phyloP scores from a whole-genome alignment of 1,140 invertebrate genomes.

The Bicyclus anynana region DNA sequence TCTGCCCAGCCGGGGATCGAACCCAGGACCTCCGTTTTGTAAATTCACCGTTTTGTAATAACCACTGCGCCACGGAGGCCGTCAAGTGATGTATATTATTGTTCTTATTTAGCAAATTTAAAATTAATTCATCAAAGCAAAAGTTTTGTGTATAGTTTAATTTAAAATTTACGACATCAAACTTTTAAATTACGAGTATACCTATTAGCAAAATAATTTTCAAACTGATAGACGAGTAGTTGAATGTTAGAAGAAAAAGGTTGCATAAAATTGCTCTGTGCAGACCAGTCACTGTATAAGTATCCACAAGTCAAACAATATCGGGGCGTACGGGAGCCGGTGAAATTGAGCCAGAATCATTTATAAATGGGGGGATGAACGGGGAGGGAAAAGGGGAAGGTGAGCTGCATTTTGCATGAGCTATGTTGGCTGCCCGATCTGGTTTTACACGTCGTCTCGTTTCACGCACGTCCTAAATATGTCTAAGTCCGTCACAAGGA shows the following conservation, averaged over 20 bases:
- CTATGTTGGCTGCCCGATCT: slow-evolving; percentile 39
- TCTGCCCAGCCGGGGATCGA: too few species aligned
- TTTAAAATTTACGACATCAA: too few species aligned
- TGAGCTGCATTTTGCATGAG: slow-evolving; percentile 67
- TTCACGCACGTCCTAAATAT: slow-evolving; percentile 14
- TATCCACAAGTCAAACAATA: slow-evolving; percentile 66
- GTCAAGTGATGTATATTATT: too few species aligned
- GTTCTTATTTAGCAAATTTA: too few species aligned
- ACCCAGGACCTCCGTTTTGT: too few species aligned
- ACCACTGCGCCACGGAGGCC: too few species aligned
- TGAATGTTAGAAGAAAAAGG: background rate
- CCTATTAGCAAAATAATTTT: too few species aligned
- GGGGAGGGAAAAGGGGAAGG: slow-evolving; percentile 41
- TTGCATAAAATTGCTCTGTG: background rate
- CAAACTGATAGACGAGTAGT: too few species aligned
- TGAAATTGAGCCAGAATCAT: slow-evolving; percentile 69
- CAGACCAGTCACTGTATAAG: slow-evolving; percentile 15
- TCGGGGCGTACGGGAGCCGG: slow-evolving; percentile 38
- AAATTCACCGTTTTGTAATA: too few species aligned
- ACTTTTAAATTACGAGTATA: too few species aligned
- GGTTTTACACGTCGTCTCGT: slow-evolving; percentile 21
- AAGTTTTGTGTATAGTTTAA: too few species aligned
- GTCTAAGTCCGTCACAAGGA: background rate
- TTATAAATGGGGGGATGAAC: slow-evolving; percentile 60
- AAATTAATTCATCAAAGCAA: too few species aligned